Evolutionary conservation across 1,140 invertebrate species (phyloP), one percentile per base, ranked within the genome.

Genomic region (Drosophila teissieri): DNA sequence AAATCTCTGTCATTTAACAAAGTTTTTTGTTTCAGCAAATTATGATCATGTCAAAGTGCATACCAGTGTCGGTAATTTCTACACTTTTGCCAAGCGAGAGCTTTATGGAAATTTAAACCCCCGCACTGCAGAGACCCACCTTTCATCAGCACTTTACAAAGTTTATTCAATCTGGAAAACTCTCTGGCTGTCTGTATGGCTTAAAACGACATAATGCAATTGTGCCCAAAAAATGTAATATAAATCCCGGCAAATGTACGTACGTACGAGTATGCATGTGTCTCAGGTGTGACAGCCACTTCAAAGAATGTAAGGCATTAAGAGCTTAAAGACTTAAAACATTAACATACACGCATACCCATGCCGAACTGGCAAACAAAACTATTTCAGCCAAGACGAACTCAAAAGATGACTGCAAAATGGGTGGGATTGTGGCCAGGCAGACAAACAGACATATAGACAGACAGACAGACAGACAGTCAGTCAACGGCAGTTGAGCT

Each of bases 251-350:
- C 44, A 48, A 62, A 62, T 73, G 53, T 73, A 46, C 44, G 57
- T 73, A 46, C 44, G 57, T 19, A 19, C 19, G 19, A 24, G 34
- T 55, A 54, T 73, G 53, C 62, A 40, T 51, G 57, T 34, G 39
- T 55, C 65, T 44, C 73, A 72, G 56, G 54, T 78, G 73, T 52
- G 65, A 62, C 60, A 72, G 56, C 56, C 52, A 37, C 73, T 68
- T 68, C 53, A 57, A 78, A 78, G 80, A 83, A 83, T 83, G 80
- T 58, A 57, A 67, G 46, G 80, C 80, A 83, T 83, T 83, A 83
- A 83, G 74, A 83, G 80, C 80, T 83, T 83, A 83, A 79, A 79
- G 74, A 78, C 80, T 83, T 83, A 83, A 78, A 83, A 83, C 74
- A 83, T 83, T 82, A 82, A 82, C 52, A 53, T 44, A 62, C 45